These are phyloP conservation scores for Alcedo quadribrachys DNA, from an alignment of 2,797 vertebrate species.

Conservation along the genomic window DNA sequence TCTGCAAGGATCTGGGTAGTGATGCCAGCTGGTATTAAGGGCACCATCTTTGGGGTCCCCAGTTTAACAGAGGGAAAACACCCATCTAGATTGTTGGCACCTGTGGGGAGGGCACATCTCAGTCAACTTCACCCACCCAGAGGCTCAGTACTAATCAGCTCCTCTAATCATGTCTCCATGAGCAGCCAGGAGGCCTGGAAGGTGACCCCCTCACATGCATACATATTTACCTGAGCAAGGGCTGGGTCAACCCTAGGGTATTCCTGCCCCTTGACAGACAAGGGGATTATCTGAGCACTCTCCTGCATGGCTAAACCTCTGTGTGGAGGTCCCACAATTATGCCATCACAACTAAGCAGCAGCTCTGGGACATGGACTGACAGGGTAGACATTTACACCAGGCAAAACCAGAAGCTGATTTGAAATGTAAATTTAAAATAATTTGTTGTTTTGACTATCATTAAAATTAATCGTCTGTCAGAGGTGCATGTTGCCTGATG, in stretches of 20 bases:
- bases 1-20: rapidly evolving
- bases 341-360: rapidly evolving
- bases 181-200: background rate
- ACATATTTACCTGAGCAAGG: background rate
- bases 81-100: background rate
- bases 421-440: background rate
- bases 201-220: background rate
- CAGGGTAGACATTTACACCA: background rate
- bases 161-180: background rate
- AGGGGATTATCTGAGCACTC: background rate
- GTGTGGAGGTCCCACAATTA: rapidly evolving
- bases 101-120: background rate
- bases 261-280: rapidly evolving
- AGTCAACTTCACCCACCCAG: background rate
- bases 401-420: background rate
- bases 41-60: background rate
- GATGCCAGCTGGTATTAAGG: rapidly evolving
- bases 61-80: background rate
- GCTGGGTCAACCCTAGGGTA: background rate
- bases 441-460: rapidly evolving
- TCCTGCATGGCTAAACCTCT: background rate
- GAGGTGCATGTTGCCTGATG: rapidly evolving
- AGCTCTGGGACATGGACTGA: background rate
- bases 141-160: background rate
- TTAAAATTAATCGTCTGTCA: background rate